Base-by-base conservation (phyloP, 2,797 vertebrate species). In the Falco rusticolus region DNA sequence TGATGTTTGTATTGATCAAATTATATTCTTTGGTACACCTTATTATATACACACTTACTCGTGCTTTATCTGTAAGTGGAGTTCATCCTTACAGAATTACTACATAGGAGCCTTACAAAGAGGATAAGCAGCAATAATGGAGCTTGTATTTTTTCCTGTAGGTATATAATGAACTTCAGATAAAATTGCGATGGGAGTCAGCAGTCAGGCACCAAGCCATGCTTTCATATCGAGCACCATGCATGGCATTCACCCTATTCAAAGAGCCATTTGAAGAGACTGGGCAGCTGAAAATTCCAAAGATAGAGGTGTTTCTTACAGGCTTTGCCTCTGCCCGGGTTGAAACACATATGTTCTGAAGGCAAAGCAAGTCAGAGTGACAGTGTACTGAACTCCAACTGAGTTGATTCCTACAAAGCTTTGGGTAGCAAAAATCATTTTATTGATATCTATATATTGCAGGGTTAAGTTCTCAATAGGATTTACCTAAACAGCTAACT, bases 1-100 rank as follows among this genome's bases (percentile, higher is more conserved):
- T 29, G 26, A 8, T 94, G 79, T 93, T 95, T 95, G 51, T 86
- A 90, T 19, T 43, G 84, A 93, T 88, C 53, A 91, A 77, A 96
- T 94, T 74, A 94, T 96, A 68, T 33, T 78, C 60, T 90, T 94
- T 16, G 6, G 47, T 76, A 82, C 37, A 63, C 45, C 11, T 57
- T 57, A 63, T 71, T 94, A 71, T 48, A 53, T 82, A 93, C 76
- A 63, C 48, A 86, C 84, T 17, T 48, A 51, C 60, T 92, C 1
- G 0, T 43, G 25, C 53, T 94, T 90, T 66, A 92, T 79, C 82
- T 80, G 33, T 75, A 60, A 16, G 12, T 47, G 34, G 60, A 87
- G 39, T 59, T 90, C 68, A 65, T 77, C 50, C 25, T 72, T 84
- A 78, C 19, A 74, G 56, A 81, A 92, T 76, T 87, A 68, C 61